Base-by-base conservation (phyloP, 2,888 invertebrate genomes). In the Brachylomia viminalis region DNA sequence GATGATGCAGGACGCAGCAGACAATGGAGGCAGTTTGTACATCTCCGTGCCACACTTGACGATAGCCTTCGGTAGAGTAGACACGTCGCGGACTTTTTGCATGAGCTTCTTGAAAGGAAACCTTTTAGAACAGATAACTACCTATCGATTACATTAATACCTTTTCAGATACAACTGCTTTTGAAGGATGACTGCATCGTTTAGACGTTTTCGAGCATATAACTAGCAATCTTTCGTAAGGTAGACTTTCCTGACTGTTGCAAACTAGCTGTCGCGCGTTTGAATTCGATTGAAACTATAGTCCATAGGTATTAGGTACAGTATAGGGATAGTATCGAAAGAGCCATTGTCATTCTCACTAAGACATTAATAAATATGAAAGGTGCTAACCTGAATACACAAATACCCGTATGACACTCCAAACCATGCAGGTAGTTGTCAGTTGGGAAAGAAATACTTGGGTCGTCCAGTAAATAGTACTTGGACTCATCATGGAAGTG, bases 1-100 rank as follows among this genome's bases (percentile, higher is more conserved):
- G 85, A 96, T 94, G 90, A 96, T 94, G 88, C 96, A 96, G 27
- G 95, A 93, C 2, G 93, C 92, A 0, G 96, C 96, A 0, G 96
- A 94, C 17, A 96, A 89, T 0, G 96, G 96, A 0, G 96, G 96
- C 72, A 96, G 91, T 77, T 96, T 96, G 92, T 96, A 96, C 94
- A 95, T 94, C 45, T 94, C 93, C 56, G 95, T 89, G 0, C 96
- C 96, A 58, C 96, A 96, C 80, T 96, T 96, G n/a, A 96, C 95
- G 23, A 95, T 94, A 4, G 96, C 96, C 65, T 96, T 96, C 4
- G 96, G 96, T 5, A 96, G 84, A 0, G 93, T 87, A 0, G 90
- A 73, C 3, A 96, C 92, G 86, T 96, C 96, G 2, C 95, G 92
- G 0, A 92, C 92, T 38, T 88, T 89, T 85, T 96, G 96, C 0